Evolutionary conservation across 2,113 vertebrate genomes (phyloP), one percentile per base, ranked within the genome.

Genomic region (Leptosomus discolor): DNA sequence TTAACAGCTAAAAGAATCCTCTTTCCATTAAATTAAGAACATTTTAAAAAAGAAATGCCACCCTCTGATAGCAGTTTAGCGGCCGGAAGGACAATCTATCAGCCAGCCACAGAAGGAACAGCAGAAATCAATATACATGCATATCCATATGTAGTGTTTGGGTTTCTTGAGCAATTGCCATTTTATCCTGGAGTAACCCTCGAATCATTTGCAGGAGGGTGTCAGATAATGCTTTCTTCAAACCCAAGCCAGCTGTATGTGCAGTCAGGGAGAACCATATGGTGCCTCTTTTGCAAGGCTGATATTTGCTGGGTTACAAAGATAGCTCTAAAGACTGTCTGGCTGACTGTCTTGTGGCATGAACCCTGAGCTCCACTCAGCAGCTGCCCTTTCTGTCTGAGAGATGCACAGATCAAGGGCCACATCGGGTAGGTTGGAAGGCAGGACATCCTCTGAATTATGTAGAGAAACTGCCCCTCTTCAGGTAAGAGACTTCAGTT

Each of bases 101-200:
- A 84, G 83, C 24, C 73, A 94, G 41, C 56, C 64, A 54, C 75
- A 24, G 71, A 64, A 83, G 58, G 67, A 94, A 60, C 29, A 83
- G 69, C 73, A 82, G 87, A 90, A 92, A 69, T 51, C 9, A 92
- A 77, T 91, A 39, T 67, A 74, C 36, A 61, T 76, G 57, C 0
- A 0, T 41, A 65, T 68, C 81, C 81, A 82, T 68, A 64, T 78
- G 73, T 48, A 90, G 43, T 7, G 36, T 48, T 93, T 9, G 4
- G 43, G 60, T 96, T 91, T 71, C 90, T 81, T 91, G 68, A 92
- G 83, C 60, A 89, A 50, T 87, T 94, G 83, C 71, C 61, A 53
- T 69, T 94, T 90, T 85, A 91, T 95, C 86, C 89, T 45, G 43
- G 48, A 81, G 73, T 68, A 92, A 95, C 77, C 76, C 50, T 68